Evolutionary conservation across 2,888 invertebrate species (phyloP).

Genomic region (Eupithecia inturbata): DNA sequence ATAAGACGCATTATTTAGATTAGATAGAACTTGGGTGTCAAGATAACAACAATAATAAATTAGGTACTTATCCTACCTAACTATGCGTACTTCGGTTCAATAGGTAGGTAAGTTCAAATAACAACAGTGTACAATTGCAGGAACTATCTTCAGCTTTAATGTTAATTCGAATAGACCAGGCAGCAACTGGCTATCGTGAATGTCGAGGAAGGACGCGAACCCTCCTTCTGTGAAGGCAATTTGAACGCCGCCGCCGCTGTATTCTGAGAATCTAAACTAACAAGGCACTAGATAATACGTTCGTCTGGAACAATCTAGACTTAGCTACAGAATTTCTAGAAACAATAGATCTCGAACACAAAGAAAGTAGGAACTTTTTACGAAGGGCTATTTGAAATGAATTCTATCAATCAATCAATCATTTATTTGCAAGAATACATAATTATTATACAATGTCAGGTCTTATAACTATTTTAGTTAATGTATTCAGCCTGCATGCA

Average conservation of each 20-base stretch:
- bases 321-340: background rate
- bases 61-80: background rate
- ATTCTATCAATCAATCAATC: too few relatives aligned
- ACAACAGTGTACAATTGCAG: background rate
- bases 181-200: background rate
- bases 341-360: background rate
- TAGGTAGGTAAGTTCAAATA: background rate
- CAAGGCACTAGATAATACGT: background rate
- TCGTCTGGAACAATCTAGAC: background rate
- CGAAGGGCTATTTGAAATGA: background rate
- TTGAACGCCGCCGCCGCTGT: background rate
- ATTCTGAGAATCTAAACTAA: slow-evolving; percentile 2
- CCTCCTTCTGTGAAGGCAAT: background rate
- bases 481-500: too few relatives aligned
- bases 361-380: background rate
- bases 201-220: background rate
- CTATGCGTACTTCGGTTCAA: background rate
- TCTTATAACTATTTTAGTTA: too few relatives aligned
- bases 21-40: too few relatives aligned
- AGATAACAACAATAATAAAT: too few relatives aligned
- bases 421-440: too few relatives aligned
- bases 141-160: background rate
- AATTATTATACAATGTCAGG: too few relatives aligned
- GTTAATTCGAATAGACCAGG: background rate
- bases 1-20: too few relatives aligned